Percentiles rank a stretch among this genome's conserved stretches.
Conservation (phyloP, 2,797 vertebrate genomes). For the Alauda arvensis region DNA sequence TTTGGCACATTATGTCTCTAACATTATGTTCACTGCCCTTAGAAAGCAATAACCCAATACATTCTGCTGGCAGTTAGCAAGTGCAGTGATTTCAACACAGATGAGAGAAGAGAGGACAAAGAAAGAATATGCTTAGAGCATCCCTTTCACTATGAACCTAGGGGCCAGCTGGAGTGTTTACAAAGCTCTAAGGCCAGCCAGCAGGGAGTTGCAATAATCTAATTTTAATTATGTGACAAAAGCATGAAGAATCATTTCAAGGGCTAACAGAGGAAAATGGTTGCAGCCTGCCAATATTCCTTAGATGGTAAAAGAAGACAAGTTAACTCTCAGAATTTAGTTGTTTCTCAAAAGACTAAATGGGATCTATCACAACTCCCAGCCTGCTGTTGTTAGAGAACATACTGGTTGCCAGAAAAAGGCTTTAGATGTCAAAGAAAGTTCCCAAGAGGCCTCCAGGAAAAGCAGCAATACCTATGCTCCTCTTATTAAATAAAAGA, state of each 20-base stretch:
- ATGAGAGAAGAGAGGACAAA: constrained; percentile 48
- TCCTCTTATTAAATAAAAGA: neutral
- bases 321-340: constrained; percentile 61
- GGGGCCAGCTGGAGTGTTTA: constrained; percentile 73
- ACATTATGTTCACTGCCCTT: constrained; percentile 55
- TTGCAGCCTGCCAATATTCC: constrained; percentile 72
- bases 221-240: constrained; percentile 81
- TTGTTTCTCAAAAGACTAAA: constrained; percentile 64
- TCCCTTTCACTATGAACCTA: constrained; percentile 62
- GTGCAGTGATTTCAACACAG: constrained; percentile 57
- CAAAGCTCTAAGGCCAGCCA: constrained; percentile 67
- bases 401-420: constrained; percentile 40
- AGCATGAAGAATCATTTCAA: constrained; percentile 77
- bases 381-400: constrained; percentile 38
- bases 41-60: constrained; percentile 65
- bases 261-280: constrained; percentile 70
- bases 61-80: constrained; percentile 61
- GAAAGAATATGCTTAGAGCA: constrained; percentile 64
- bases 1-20: constrained; percentile 47
- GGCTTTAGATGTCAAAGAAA: constrained; percentile 32
- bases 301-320: constrained; percentile 74
- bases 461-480: neutral
- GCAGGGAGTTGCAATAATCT: constrained; percentile 76
- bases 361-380: constrained; percentile 51
- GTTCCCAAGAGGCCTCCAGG: constrained; percentile 19